These are phyloP conservation scores for Nannospalax galili DNA, from an alignment of 2,113 vertebrate genomes.

Conservation along the genomic window DNA sequence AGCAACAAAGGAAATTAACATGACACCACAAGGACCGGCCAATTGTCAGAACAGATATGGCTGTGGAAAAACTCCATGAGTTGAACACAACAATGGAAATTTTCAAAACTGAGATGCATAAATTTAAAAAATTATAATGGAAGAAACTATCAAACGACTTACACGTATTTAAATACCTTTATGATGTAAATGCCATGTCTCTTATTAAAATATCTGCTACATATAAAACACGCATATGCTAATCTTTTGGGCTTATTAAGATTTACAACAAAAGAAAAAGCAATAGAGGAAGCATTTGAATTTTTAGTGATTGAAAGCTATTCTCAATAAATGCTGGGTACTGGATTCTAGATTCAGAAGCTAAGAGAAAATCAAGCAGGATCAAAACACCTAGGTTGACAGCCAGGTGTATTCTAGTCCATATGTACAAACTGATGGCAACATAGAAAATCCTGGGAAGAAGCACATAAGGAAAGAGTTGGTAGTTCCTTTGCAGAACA, in stretches of 20 bases:
- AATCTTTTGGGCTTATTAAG: background rate
- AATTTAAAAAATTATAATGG: background rate
- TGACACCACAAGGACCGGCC: accelerated
- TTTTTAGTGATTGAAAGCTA: background rate
- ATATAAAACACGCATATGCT: too few relatives aligned
- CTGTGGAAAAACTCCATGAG: background rate
- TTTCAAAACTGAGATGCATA: background rate
- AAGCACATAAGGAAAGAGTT: background rate
- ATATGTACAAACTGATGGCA: background rate
- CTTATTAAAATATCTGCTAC: too few relatives aligned
- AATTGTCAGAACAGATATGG: accelerated
- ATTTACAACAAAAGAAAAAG: background rate
- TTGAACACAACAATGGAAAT: background rate
- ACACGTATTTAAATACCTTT: background rate
- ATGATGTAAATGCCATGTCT: background rate
- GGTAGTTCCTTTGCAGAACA: background rate
- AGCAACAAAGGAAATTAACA: background rate
- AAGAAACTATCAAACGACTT: background rate
- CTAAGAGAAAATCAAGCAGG: background rate
- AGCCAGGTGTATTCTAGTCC: accelerated
- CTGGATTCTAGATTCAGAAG: background rate
- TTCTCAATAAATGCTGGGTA: background rate
- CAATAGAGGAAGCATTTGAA: background rate
- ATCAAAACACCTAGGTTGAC: background rate
- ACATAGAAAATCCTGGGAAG: background rate